Evolutionary conservation across 2,888 invertebrate genomes (phyloP).

Genomic region (Penaeus monodon): DNA sequence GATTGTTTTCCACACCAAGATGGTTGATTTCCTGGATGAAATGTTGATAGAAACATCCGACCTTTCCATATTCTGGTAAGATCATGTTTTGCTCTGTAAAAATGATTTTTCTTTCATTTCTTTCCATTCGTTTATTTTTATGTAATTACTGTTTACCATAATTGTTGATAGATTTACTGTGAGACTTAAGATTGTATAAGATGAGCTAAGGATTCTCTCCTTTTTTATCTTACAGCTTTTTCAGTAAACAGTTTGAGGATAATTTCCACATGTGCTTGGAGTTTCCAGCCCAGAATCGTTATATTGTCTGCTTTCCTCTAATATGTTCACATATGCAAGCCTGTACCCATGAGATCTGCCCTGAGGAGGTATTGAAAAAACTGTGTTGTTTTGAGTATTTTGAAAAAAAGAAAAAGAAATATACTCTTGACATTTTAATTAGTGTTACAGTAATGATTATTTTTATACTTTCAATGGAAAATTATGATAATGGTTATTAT

Average conservation of each 20-base stretch:
- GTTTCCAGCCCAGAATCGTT: constrained; percentile 98
- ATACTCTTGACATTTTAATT: neutral
- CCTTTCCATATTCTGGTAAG: constrained; percentile 89
- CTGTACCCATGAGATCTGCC: constrained; percentile 97
- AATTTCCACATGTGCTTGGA: constrained; percentile 99
- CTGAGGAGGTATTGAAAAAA: constrained; percentile 79
- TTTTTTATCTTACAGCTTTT: constrained; percentile 75
- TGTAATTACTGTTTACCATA: too few relatives aligned
- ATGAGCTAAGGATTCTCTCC: neutral
- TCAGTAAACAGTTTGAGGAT: constrained; percentile 95
- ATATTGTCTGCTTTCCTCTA: constrained; percentile 96
- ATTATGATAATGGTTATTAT: too few relatives aligned
- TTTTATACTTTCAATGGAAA: too few relatives aligned
- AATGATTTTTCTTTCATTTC: neutral
- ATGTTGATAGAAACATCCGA: constrained; percentile 97
- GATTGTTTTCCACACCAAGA: constrained; percentile 95
- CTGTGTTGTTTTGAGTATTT: too few relatives aligned
- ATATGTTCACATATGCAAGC: constrained; percentile 98
- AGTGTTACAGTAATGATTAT: neutral
- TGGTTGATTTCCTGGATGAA: constrained; percentile 98
- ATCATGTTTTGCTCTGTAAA: constrained; percentile 68
- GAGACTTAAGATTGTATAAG: too few relatives aligned
- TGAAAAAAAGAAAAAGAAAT: too few relatives aligned
- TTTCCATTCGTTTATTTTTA: neutral
- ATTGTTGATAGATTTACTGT: neutral